A percentile compares a stretch with the other conserved stretches of the same genome.
Conservation (phyloP, 2,888 invertebrate species). For the Euproctis similis region DNA sequence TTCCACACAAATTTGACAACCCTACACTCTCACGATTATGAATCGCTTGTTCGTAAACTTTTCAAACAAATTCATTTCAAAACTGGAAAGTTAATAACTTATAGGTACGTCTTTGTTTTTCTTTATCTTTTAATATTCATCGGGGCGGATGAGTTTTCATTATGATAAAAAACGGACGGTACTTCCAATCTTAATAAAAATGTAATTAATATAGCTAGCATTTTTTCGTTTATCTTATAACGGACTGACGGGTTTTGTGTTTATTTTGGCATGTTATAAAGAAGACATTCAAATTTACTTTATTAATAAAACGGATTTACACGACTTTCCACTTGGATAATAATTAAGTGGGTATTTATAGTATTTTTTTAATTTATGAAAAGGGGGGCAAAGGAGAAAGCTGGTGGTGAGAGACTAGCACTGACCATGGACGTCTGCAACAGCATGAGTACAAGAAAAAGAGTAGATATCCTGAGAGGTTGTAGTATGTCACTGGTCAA, state of each 20-base stretch:
- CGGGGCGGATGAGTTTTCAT: neutral
- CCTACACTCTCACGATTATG: slow-evolving; percentile 10
- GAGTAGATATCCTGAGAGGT: too few relatives aligned
- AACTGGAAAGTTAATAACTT: slow-evolving; percentile 6
- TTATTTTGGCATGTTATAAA: neutral
- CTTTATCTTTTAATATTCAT: slow-evolving; percentile 1
- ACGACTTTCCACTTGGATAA: too few relatives aligned
- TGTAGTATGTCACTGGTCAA: too few relatives aligned
- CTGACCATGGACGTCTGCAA: too few relatives aligned
- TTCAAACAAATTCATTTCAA: slow-evolving; percentile 9
- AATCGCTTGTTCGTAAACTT: slow-evolving; percentile 12
- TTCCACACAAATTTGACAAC: neutral
- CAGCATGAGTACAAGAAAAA: too few relatives aligned
- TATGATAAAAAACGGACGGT: neutral
- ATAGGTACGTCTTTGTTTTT: too few relatives aligned
- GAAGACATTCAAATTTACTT: too few relatives aligned
- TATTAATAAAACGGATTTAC: too few relatives aligned
- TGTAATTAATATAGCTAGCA: slow-evolving; percentile 1
- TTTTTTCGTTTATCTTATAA: slow-evolving; percentile 1
- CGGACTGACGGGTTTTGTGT: neutral
- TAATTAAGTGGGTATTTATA: too few relatives aligned
- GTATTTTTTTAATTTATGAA: too few relatives aligned
- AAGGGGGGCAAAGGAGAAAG: too few relatives aligned
- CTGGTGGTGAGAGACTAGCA: too few relatives aligned
- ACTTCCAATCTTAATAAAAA: slow-evolving; percentile 1